phyloP scores from a whole-genome alignment of 2,113 vertebrate genomes.

The Lethenteron reissneri region DNA sequence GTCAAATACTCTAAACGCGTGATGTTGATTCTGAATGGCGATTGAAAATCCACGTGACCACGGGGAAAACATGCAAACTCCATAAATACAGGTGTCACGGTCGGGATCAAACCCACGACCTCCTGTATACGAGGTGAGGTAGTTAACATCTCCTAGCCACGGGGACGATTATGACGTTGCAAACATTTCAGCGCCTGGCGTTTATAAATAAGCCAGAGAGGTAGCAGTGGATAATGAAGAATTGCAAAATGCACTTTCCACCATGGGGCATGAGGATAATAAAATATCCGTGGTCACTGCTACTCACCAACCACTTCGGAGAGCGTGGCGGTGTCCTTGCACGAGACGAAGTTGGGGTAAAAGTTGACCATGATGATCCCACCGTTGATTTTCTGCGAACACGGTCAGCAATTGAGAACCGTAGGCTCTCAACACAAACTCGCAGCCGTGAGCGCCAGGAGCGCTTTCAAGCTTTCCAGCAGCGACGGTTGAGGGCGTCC shows the following conservation, averaged over 20 bases:
- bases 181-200: too few species aligned
- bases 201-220: too few species aligned
- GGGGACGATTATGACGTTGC: too few species aligned
- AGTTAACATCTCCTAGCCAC: too few species aligned
- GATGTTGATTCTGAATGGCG: too few species aligned
- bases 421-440: background rate
- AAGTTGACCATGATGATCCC: conserved; percentile 10
- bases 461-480: background rate
- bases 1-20: too few species aligned
- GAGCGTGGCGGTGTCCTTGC: conserved; percentile 5
- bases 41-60: too few species aligned
- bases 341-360: conserved; percentile 9
- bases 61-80: too few species aligned
- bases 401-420: background rate
- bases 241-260: background rate
- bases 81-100: too few species aligned
- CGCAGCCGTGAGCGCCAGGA: background rate
- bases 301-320: conserved; percentile 9
- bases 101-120: too few species aligned
- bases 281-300: background rate
- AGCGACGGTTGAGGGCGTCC: background rate
- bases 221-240: too few species aligned
- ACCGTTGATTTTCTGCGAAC: conserved; percentile 6
- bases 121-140: too few species aligned
- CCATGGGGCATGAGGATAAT: background rate